A percentile compares a stretch with the other conserved stretches of the same genome.
Evolutionary conservation across 2,797 vertebrate species (phyloP).

Genomic region (Bradypus variegatus): DNA sequence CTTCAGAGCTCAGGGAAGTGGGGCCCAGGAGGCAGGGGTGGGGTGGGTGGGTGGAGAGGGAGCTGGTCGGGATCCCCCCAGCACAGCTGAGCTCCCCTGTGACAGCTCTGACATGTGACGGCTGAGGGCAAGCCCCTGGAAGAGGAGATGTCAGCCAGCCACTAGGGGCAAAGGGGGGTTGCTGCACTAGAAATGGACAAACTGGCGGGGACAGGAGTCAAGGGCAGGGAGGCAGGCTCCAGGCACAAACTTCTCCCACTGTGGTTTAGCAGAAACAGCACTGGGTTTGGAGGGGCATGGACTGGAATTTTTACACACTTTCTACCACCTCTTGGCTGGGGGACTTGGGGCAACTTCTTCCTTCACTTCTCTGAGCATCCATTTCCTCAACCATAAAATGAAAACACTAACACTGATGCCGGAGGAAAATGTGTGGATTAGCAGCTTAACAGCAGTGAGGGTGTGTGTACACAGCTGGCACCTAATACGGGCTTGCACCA

Average conservation of each 20-base stretch:
- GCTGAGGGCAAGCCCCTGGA: too few relatives aligned
- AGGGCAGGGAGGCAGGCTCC: background rate
- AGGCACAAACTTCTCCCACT: background rate
- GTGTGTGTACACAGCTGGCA: background rate
- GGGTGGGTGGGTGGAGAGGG: too few relatives aligned
- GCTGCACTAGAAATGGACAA: background rate
- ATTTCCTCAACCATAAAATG: background rate
- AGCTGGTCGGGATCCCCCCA: too few relatives aligned
- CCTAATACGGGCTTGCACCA: background rate
- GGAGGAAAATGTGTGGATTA: background rate
- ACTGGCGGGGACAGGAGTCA: background rate
- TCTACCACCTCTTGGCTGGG: background rate
- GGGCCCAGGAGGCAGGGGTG: background rate
- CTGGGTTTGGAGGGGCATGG: background rate
- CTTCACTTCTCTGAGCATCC: background rate
- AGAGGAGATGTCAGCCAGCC: background rate
- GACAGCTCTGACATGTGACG: background rate
- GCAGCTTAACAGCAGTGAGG: background rate
- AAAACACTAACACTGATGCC: background rate
- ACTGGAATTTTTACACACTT: background rate
- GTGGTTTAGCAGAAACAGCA: background rate
- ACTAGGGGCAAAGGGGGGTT: background rate
- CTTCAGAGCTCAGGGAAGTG: background rate
- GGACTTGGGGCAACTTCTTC: background rate
- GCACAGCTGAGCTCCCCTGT: background rate